Evolutionary conservation across 2,797 vertebrate genomes (phyloP).

Genomic region (Pterois miles): DNA sequence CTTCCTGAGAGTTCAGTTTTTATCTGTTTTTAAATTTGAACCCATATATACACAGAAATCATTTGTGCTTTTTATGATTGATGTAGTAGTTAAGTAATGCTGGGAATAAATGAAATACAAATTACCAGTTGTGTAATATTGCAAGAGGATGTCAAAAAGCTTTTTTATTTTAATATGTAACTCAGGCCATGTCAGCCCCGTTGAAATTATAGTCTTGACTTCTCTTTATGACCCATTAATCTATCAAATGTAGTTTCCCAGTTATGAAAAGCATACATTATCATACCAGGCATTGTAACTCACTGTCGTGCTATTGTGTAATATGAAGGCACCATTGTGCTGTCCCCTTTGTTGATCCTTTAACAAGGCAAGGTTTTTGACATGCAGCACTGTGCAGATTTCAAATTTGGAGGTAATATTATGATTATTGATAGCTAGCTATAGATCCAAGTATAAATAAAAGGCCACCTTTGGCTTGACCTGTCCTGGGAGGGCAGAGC

Average conservation of each 20-base stretch:
- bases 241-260: neutral
- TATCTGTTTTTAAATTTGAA: slow-evolving; percentile 1
- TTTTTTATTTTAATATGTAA: neutral
- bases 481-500: slow-evolving; percentile 5
- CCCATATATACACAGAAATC: neutral
- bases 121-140: neutral
- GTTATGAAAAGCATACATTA: neutral
- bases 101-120: neutral
- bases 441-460: neutral
- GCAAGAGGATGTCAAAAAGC: neutral
- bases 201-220: neutral
- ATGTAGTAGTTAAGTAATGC: neutral
- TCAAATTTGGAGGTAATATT: neutral
- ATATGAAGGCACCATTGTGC: neutral
- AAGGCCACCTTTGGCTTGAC: neutral
- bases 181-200: neutral
- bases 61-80: slow-evolving; percentile 19
- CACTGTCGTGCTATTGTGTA: neutral
- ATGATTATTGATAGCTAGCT: neutral
- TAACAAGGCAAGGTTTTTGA: neutral
- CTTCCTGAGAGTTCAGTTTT: slow-evolving; percentile 22
- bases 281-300: neutral
- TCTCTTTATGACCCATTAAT: neutral
- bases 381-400: neutral
- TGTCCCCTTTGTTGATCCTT: neutral